Evolutionary conservation across 2,797 vertebrate genomes (phyloP).

Genomic region (Huso huso): DNA sequence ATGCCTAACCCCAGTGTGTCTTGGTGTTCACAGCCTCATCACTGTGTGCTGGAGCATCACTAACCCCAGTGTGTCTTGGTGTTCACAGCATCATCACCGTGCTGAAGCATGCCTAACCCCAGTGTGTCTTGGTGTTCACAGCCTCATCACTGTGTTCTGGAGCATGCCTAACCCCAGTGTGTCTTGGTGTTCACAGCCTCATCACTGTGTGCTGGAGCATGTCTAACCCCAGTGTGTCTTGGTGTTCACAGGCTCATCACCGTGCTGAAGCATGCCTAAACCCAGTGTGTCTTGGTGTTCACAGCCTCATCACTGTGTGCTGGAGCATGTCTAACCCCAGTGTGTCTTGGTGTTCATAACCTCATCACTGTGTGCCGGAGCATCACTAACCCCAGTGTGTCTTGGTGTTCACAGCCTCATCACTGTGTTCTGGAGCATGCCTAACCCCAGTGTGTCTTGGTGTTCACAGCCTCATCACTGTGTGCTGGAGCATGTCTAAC

Average conservation of each 20-base stretch:
- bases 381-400: too few species aligned
- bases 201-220: too few species aligned
- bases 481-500: constrained; percentile 65
- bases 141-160: constrained; percentile 56
- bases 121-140: constrained; percentile 29
- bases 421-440: too few species aligned
- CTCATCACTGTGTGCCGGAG: constrained; percentile 58
- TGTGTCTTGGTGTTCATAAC: constrained; percentile 37
- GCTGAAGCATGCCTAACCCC: neutral
- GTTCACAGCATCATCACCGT: too few species aligned
- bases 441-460: constrained; percentile 11
- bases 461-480: constrained; percentile 49
- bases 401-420: too few species aligned
- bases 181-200: too few species aligned
- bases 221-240: constrained; percentile 9
- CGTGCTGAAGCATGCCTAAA: constrained; percentile 72
- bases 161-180: too few species aligned
- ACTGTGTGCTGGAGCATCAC: constrained; percentile 66
- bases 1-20: constrained; percentile 2
- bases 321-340: neutral
- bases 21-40: constrained; percentile 39
- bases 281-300: too few species aligned
- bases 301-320: too few species aligned
- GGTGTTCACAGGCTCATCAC: constrained; percentile 39
- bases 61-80: too few species aligned